Percentiles rank a stretch among this genome's conserved stretches.
These are phyloP conservation scores for Neolamprologus sp. DNA, from an alignment of 2,113 vertebrate genomes.

Conservation along the genomic window DNA sequence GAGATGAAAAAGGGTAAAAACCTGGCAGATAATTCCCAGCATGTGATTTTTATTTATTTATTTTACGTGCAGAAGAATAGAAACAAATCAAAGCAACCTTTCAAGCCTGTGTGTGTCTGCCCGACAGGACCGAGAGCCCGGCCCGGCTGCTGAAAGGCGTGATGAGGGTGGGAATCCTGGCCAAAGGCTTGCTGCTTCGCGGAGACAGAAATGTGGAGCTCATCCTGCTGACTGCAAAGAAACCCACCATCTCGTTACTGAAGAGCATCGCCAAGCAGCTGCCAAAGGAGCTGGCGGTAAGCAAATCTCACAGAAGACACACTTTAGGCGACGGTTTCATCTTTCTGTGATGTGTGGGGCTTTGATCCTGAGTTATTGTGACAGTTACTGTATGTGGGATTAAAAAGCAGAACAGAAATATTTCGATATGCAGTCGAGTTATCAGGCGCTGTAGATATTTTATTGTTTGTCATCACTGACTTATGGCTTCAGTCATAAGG, in stretches of 20 bases:
- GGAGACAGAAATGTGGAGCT: conserved; percentile 76
- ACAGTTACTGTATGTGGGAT: not conserved
- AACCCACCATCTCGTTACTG: conserved; percentile 71
- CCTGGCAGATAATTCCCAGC: not conserved
- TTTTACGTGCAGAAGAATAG: not conserved
- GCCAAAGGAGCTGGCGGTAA: conserved; percentile 75
- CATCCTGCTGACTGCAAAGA: conserved; percentile 76
- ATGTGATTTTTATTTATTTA: not conserved
- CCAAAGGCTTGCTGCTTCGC: conserved; percentile 79
- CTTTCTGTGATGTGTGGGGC: not conserved
- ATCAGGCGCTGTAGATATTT: not conserved
- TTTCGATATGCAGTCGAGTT: not conserved
- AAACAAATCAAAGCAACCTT: not conserved
- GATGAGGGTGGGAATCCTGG: conserved; percentile 78
- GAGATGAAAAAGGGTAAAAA: conserved; percentile 56
- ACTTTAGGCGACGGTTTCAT: not conserved
- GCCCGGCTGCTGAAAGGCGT: conserved; percentile 76
- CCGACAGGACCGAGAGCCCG: conserved; percentile 35
- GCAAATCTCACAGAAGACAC: not conserved
- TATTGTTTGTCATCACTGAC: not conserved
- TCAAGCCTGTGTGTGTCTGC: not conserved
- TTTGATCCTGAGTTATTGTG: not conserved
- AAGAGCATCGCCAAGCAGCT: conserved; percentile 68
- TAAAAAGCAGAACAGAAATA: not conserved
- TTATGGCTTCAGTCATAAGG: conserved; percentile 10